phyloP scores from a whole-genome alignment of 2,113 vertebrate species.

The Pipa parva region DNA sequence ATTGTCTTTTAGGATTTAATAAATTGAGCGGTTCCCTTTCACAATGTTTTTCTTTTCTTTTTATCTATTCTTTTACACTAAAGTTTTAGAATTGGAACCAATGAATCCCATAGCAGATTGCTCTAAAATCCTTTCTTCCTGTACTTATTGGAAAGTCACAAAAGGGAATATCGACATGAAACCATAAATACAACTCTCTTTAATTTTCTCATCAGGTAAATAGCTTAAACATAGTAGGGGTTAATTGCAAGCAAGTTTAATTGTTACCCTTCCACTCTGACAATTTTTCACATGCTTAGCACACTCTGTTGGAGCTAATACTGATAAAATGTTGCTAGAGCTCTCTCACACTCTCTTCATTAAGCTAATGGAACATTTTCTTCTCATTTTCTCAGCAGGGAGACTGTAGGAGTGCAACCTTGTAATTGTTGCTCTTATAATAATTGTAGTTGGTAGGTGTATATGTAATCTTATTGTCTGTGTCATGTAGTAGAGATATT shows the following conservation, averaged over 20 bases:
- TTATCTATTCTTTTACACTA: too few species aligned
- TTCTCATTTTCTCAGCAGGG: conserved; percentile 74
- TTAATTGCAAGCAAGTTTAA: conserved; percentile 71
- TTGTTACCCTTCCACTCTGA: conserved; percentile 60
- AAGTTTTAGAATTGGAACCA: too few species aligned
- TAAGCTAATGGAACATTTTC: conserved; percentile 77
- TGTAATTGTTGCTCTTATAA: conserved; percentile 73
- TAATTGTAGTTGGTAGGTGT: conserved; percentile 74
- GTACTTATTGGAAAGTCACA: conserved; percentile 38
- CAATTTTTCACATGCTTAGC: conserved; percentile 55
- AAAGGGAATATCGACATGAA: conserved; percentile 48
- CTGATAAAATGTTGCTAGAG: conserved; percentile 61
- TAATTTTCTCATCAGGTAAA: conserved; percentile 58
- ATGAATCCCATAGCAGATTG: background rate
- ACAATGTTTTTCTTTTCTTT: too few species aligned
- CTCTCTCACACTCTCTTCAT: conserved; percentile 63
- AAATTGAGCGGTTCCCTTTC: too few species aligned
- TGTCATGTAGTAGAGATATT: conserved; percentile 58
- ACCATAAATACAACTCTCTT: conserved; percentile 46
- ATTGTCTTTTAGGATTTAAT: too few species aligned
- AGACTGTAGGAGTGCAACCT: conserved; percentile 68
- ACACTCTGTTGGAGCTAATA: conserved; percentile 62
- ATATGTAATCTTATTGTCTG: conserved; percentile 75
- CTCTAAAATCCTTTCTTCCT: conserved; percentile 11
- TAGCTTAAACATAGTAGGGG: conserved; percentile 49